phyloP scores from a whole-genome alignment of 2,888 invertebrate genomes.

The Nemurella pictetii region DNA sequence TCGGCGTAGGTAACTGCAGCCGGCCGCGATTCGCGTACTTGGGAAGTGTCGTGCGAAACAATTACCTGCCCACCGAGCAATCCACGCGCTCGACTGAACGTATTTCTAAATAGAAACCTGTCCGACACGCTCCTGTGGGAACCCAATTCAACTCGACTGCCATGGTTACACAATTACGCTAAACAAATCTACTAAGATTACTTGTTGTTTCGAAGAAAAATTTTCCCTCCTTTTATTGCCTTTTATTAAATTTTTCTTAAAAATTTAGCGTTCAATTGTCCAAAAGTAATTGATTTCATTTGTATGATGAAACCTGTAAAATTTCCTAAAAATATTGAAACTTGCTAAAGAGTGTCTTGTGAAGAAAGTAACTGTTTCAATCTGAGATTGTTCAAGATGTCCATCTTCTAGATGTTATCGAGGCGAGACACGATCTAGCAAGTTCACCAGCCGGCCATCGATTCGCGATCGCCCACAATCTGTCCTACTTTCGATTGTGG shows the following conservation, averaged over 20 bases:
- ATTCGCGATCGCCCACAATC: slow-evolving; percentile 3
- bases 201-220: not conserved
- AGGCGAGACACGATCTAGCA: not conserved
- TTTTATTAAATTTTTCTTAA: not conserved
- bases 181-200: not conserved
- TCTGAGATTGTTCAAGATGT: not conserved
- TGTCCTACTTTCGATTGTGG: slow-evolving; percentile 3
- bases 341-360: not conserved
- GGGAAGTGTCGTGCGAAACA: not conserved
- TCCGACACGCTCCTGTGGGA: not conserved
- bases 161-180: not conserved
- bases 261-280: not conserved
- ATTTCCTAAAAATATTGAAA: not conserved
- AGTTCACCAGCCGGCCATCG: not conserved
- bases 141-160: not conserved
- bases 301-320: not conserved
- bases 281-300: not conserved
- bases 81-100: not conserved
- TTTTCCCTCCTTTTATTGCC: not conserved
- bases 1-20: not conserved
- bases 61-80: not conserved
- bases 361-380: not conserved
- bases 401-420: too few relatives aligned
- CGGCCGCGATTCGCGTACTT: not conserved
- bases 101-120: not conserved